These are phyloP conservation scores for Carollia perspicillata DNA, from an alignment of 2,113 vertebrate species.

Conservation along the genomic window DNA sequence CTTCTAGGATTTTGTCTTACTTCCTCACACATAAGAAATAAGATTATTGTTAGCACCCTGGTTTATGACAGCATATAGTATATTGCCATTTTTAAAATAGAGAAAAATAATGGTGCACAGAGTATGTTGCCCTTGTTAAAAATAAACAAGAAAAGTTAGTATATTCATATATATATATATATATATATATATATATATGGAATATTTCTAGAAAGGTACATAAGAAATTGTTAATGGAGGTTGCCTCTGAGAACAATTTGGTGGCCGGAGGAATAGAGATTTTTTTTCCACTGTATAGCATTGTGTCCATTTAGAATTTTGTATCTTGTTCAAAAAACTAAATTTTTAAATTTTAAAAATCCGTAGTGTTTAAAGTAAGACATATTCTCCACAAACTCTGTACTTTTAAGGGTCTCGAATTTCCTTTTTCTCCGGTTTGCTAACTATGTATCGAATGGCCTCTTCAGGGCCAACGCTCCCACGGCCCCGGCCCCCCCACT, in stretches of 20 bases:
- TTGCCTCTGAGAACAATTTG: not conserved
- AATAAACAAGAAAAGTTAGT: not conserved
- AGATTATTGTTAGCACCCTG: not conserved
- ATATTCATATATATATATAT: not conserved
- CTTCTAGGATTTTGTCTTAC: not conserved
- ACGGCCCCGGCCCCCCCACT: not conserved
- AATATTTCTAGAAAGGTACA: not conserved
- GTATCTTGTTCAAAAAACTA: not conserved
- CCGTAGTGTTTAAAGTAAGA: not conserved
- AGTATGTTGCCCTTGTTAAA: not conserved
- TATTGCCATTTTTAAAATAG: not conserved
- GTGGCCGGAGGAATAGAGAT: not conserved
- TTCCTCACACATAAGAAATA: not conserved
- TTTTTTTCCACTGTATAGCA: not conserved
- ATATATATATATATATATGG: not conserved
- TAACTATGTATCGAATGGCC: not conserved
- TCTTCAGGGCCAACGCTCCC: accelerated
- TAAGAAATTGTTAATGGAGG: not conserved
- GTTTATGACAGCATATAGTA: not conserved
- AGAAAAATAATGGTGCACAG: not conserved
- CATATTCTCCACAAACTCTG: not conserved
- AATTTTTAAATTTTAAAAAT: not conserved
- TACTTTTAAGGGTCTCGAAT: not conserved
- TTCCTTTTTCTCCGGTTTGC: not conserved
- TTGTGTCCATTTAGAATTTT: not conserved